Evolutionary conservation across 2,888 invertebrate species (phyloP), one percentile per base, ranked within the genome.

Genomic region (Steromphala cineraria): DNA sequence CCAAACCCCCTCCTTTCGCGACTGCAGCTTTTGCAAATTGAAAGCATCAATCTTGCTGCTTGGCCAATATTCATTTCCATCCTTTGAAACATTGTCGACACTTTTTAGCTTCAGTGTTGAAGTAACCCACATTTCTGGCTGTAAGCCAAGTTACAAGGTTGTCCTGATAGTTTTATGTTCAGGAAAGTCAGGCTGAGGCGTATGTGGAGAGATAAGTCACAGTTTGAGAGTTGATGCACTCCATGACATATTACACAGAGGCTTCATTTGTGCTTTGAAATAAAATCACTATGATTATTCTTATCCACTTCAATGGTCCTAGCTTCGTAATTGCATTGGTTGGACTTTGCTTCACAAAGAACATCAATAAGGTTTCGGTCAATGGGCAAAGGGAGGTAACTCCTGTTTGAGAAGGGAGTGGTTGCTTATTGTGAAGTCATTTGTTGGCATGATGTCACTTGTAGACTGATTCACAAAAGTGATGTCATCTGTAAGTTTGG

Each of bases 321-420:
- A 10, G 46, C 46, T 13, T 46, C 46, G 46, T 46, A 46, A 46
- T 46, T 46, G 10, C 46, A 10, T 46, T 46, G 46, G 46, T 46
- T 46, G 46, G 46, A 46, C 46, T 46, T 8, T 4, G 7, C 46
- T 46, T 46, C 46, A 46, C 46, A 46, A 46, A 46, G 46, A 46
- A 46, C 46, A 46, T 46, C 46, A 13, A 46, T 46, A 5, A 46
- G 46, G 46, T 5, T 13, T 8, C 13, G 46, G 46, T 46, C 46
- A 46, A 5, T 71, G 36, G 71, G 71, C n/a, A 40, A 71, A 71
- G 71, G 71, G 71, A 71, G 71, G 15, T 31, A 71, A 71, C 71
- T 71, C 71, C 36, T 71, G 71, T 19, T 19, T 15, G 40, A 13
- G 8, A 21, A 71, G 71, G 71, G 71, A 71, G 71, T 71, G 71